These are phyloP conservation scores for Oryzias woworae DNA, from an alignment of 2,113 vertebrate genomes.

Conservation along the genomic window DNA sequence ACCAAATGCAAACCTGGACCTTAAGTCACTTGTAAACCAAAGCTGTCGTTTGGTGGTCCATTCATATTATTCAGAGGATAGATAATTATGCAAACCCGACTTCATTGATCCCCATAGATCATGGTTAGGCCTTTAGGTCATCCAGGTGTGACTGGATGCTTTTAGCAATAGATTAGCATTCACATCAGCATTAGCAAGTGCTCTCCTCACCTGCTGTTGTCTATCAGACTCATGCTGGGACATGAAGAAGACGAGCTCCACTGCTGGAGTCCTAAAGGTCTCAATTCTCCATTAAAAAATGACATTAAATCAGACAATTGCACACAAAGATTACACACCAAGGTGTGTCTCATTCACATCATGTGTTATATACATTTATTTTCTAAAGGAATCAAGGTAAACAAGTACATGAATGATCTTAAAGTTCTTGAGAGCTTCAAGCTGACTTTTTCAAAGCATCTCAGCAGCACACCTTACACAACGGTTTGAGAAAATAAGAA, in stretches of 20 bases:
- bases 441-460: no score
- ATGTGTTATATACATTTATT: no score
- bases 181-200: constrained; percentile 19
- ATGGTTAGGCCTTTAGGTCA: not conserved
- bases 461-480: no score
- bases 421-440: no score
- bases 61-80: constrained; percentile 24
- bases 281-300: not conserved
- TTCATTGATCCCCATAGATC: not conserved
- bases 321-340: no score
- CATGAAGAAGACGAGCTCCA: no score
- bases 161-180: constrained; percentile 47
- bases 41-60: constrained; percentile 9
- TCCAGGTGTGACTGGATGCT: constrained; percentile 21
- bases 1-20: constrained; percentile 32
- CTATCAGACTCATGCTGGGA: no score
- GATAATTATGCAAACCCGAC: constrained; percentile 45
- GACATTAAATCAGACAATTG: no score
- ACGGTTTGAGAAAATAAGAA: no score
- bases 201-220: constrained; percentile 16
- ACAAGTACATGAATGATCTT: no score
- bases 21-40: constrained; percentile 2
- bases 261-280: not conserved
- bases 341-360: no score
- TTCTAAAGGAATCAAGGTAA: no score